A percentile compares a stretch with the other conserved stretches of the same genome.
These are phyloP conservation scores for Balaenoptera acutorostrata DNA, from an alignment of 2,113 vertebrate species.

Conservation along the genomic window DNA sequence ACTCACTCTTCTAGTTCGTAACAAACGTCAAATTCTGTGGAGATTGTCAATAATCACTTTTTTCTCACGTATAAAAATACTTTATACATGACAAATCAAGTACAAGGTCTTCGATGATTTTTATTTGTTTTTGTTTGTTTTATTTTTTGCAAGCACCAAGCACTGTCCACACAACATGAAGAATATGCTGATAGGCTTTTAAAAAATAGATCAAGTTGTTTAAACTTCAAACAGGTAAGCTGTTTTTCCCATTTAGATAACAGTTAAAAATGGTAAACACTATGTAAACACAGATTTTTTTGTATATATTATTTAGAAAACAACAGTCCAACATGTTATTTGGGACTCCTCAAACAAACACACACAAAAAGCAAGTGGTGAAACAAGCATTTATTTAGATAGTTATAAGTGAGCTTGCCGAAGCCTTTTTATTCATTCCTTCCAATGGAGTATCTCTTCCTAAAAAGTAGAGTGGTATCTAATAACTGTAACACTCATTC, in stretches of 20 bases:
- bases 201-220: neutral
- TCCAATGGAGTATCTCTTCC: neutral
- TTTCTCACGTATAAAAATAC: neutral
- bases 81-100: neutral
- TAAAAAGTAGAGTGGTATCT: neutral
- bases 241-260: neutral
- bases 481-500: neutral
- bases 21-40: neutral
- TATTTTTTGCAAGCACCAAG: constrained; percentile 4
- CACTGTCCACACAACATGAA: neutral
- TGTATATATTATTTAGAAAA: constrained; percentile 18
- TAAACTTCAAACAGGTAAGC: neutral
- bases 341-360: neutral
- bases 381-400: neutral
- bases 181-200: neutral
- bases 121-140: neutral
- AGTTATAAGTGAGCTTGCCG: neutral
- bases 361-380: neutral
- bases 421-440: neutral
- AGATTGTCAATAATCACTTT: neutral
- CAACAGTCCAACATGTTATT: neutral
- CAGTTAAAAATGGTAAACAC: neutral
- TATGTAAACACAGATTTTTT: neutral
- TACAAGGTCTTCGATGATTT: neutral
- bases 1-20: neutral